Base-by-base conservation (phyloP, 30 jellyfish, hydroid and myxozoan species). In the Aurelia sp. region DNA sequence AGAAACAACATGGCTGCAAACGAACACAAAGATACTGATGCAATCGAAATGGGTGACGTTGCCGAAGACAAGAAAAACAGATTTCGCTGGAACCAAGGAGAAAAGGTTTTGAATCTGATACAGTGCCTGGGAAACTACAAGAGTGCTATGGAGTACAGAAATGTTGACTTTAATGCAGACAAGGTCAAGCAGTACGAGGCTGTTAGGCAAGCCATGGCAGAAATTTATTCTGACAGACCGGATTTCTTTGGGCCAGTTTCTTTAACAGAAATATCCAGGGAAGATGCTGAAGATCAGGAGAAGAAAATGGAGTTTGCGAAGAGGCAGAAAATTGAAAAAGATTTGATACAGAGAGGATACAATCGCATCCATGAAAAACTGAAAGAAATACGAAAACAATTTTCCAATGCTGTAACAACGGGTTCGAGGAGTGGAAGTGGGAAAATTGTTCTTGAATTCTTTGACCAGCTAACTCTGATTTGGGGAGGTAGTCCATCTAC, bases 381-480 rank as follows among this genome's bases (percentile, higher is more conserved):
- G 10, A 88, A 80, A 72, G 85, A 70, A 67, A 70, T 77, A 17
- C 75, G 85, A 17, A 92, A 87, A 70, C 16, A 87, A 19, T 80
- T 68, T 38, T 57, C 86, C 44, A 18, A 51, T 82, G 92, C 95
- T 55, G 90, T 88, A 40, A 88, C 91, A 31, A 52, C 91, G 35
- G 89, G 94, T 40, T n/a, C 87, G 27, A 74, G n/a, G n/a, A n/a
- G n/a, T n/a, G n/a, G 95, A 5, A 79, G 90, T 79, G 81, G 82
- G 38, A 79, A 79, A 62, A 63, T 79, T 17, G 68, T 63, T 63
- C 50, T 59, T 67, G 80, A 59, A 79, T 47, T n/a, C 35, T 79
- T 59, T 79, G 90, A 79, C 35, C 30, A 62, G 27, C 52, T 79
- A 19, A 79, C 48, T 11, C 44, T 59, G 75, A 79, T 79, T 17